These are phyloP conservation scores for Aleiodes leptofemur DNA, from an alignment of 2,888 invertebrate genomes.

Conservation along the genomic window DNA sequence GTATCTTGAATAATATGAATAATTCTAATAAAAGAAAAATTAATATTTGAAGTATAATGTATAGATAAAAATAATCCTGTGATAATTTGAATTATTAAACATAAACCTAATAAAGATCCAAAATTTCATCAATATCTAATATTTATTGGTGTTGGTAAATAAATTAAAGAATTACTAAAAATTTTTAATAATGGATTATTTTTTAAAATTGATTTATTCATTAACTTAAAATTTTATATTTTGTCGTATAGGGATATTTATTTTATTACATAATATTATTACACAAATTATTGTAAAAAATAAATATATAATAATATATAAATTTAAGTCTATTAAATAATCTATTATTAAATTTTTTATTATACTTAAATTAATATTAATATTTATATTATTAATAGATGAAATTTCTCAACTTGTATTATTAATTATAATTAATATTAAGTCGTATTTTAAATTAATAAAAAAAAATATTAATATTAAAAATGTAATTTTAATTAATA, in stretches of 20 bases:
- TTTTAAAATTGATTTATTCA: slow-evolving; percentile 62
- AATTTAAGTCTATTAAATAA: slow-evolving; percentile 39
- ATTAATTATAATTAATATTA: slow-evolving; percentile 69
- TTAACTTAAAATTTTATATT: slow-evolving; percentile 50
- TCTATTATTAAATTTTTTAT: slow-evolving; percentile 40
- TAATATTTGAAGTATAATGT: slow-evolving; percentile 82
- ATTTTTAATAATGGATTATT: slow-evolving; percentile 76
- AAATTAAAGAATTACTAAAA: slow-evolving; percentile 79
- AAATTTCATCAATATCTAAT: slow-evolving; percentile 83
- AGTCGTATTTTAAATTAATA: slow-evolving; percentile 78
- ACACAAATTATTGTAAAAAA: slow-evolving; percentile 79
- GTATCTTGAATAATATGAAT: slow-evolving; percentile 84
- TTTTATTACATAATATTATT: slow-evolving; percentile 79
- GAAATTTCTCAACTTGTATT: slow-evolving; percentile 27
- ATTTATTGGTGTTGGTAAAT: slow-evolving; percentile 80
- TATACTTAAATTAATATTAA: slow-evolving; percentile 37
- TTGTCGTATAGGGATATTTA: slow-evolving; percentile 77
- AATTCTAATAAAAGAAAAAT: slow-evolving; percentile 81
- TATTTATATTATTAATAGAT: slow-evolving; percentile 18
- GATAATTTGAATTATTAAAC: slow-evolving; percentile 81
- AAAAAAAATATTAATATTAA: slow-evolving; percentile 70
- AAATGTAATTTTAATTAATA: slow-evolving; percentile 64
- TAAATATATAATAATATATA: slow-evolving; percentile 77
- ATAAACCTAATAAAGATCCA: slow-evolving; percentile 81
- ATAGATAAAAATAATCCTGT: slow-evolving; percentile 84